phyloP scores from a whole-genome alignment of 2,797 vertebrate species.

The Perdix hodgsoniae region DNA sequence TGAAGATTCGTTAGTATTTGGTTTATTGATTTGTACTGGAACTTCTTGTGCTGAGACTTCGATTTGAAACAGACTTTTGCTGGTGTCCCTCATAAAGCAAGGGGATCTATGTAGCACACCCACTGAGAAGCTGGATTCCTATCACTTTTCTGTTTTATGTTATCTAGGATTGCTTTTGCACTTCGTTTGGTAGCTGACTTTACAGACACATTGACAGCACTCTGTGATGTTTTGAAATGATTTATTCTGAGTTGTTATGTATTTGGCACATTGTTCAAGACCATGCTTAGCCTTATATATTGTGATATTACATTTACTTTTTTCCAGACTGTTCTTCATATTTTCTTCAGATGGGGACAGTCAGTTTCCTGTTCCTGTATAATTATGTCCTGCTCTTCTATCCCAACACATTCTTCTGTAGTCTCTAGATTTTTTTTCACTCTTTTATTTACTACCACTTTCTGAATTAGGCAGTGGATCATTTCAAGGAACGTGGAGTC shows the following conservation, averaged over 20 bases:
- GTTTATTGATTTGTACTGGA: background rate
- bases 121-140: background rate
- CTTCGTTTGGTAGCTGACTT: background rate
- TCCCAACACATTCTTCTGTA: background rate
- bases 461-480: background rate
- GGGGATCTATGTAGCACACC: background rate
- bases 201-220: background rate
- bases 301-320: background rate
- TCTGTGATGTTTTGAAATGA: background rate
- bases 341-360: background rate
- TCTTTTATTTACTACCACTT: background rate
- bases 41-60: background rate
- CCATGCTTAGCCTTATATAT: background rate
- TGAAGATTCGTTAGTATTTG: background rate
- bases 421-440: background rate
- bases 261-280: background rate
- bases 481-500: background rate
- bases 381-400: background rate
- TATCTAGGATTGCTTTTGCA: background rate
- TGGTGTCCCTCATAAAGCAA: background rate
- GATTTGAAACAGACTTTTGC: background rate
- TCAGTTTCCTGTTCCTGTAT: background rate
- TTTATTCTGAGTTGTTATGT: background rate
- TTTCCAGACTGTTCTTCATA: background rate
- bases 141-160: background rate